Evolutionary conservation across 2,888 invertebrate species (phyloP).

Genomic region (Tanaodytes sp.): DNA sequence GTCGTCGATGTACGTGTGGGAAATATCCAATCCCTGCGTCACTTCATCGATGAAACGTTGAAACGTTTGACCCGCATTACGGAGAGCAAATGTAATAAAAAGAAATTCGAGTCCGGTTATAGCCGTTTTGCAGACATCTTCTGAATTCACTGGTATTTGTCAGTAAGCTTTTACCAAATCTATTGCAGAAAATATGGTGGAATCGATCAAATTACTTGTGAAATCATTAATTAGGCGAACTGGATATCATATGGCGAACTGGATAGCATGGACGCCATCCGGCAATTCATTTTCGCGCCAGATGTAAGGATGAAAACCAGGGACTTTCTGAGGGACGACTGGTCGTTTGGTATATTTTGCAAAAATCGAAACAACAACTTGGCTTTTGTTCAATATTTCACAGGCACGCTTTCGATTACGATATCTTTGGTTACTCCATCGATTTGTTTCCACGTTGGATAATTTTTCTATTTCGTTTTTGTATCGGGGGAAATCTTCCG

Average conservation of each 20-base stretch:
- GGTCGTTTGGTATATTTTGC: too few relatives aligned
- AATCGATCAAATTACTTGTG: slow-evolving; percentile 14
- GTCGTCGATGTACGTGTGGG: slow-evolving; percentile 65
- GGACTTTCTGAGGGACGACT: too few relatives aligned
- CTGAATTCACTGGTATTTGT: slow-evolving; percentile 17
- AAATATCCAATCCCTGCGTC: slow-evolving; percentile 61
- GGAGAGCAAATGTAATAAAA: slow-evolving; percentile 56
- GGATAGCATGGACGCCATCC: slow-evolving; percentile 35
- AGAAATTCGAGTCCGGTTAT: slow-evolving; percentile 15
- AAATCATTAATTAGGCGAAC: neutral
- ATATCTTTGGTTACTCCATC: too few relatives aligned
- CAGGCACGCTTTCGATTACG: too few relatives aligned
- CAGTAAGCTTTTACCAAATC: slow-evolving; percentile 33
- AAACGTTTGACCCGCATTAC: slow-evolving; percentile 41
- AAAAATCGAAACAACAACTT: too few relatives aligned
- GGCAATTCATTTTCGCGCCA: slow-evolving; percentile 23
- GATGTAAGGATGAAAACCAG: slow-evolving; percentile 44
- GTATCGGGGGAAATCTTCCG: too few relatives aligned
- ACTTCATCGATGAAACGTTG: slow-evolving; percentile 67
- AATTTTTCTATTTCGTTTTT: too few relatives aligned
- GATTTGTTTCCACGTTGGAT: too few relatives aligned
- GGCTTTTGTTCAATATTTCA: too few relatives aligned
- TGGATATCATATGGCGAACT: too few relatives aligned
- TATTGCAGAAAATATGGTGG: too few relatives aligned
- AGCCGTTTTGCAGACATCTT: slow-evolving; percentile 1